Evolutionary conservation across 2,888 invertebrate genomes (phyloP).

Genomic region (Spodoptera exigua): DNA sequence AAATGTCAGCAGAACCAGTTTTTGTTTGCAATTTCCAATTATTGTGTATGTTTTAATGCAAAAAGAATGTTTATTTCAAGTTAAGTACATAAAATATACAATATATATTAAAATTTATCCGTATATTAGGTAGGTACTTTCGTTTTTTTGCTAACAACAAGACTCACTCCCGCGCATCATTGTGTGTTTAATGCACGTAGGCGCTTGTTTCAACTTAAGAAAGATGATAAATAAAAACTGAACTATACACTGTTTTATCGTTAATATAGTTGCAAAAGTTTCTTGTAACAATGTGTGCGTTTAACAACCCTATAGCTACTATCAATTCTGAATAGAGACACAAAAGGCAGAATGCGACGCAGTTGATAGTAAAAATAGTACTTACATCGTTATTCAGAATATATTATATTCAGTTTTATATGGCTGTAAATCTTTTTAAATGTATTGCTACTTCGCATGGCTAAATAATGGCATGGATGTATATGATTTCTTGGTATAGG

Average conservation of each 20-base stretch:
- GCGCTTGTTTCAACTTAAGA: conserved; percentile 23
- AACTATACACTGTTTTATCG: conserved; percentile 28
- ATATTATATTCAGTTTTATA: conserved; percentile 57
- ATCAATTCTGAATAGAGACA: conserved; percentile 40
- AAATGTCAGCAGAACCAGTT: too few species aligned
- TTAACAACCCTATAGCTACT: conserved; percentile 39
- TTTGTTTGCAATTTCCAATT: too few species aligned
- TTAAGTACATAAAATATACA: background rate
- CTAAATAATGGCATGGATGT: conserved; percentile 24
- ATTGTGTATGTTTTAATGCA: too few species aligned
- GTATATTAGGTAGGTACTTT: too few species aligned
- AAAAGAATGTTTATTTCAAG: too few species aligned
- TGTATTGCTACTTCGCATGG: conserved; percentile 26
- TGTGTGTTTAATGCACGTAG: conserved; percentile 17
- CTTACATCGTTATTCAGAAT: conserved; percentile 50
- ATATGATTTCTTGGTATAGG: conserved; percentile 1
- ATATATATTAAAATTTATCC: background rate
- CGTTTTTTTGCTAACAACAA: background rate
- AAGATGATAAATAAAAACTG: conserved; percentile 28
- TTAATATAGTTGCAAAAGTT: conserved; percentile 43
- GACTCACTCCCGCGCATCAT: conserved; percentile 23
- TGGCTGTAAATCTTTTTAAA: conserved; percentile 48
- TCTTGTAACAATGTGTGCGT: conserved; percentile 33
- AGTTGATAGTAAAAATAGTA: conserved; percentile 39
- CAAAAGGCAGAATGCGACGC: conserved; percentile 34